These are phyloP conservation scores for Aphidius colemani DNA, from an alignment of 2,888 invertebrate genomes.

Conservation along the genomic window DNA sequence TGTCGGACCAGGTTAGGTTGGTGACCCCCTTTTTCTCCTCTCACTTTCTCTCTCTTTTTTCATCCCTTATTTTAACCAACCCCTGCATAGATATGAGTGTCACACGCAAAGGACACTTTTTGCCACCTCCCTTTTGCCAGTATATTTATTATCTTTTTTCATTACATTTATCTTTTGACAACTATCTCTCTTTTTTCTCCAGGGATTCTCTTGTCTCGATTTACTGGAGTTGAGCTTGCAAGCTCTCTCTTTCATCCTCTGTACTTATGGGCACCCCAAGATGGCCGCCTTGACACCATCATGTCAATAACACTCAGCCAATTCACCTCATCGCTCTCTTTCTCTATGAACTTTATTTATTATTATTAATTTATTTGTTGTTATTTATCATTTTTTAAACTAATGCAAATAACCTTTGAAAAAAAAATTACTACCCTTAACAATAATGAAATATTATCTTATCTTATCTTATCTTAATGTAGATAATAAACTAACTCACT, in stretches of 20 bases:
- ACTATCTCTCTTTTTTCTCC: too few relatives aligned
- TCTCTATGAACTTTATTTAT: conserved; percentile 2
- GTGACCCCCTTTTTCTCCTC: conserved; percentile 28
- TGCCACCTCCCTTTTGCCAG: too few relatives aligned
- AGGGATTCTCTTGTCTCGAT: too few relatives aligned
- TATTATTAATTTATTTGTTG: neutral
- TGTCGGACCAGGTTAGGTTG: conserved; percentile 54
- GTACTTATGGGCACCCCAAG: conserved; percentile 42
- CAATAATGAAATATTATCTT: too few relatives aligned
- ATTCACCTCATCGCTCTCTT: conserved; percentile 22
- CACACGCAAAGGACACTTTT: conserved; percentile 50
- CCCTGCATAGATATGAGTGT: conserved; percentile 44
- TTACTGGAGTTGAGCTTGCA: too few relatives aligned
- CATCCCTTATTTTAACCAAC: neutral
- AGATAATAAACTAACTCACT: too few relatives aligned
- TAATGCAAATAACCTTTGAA: conserved; percentile 3
- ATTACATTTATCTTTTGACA: too few relatives aligned
- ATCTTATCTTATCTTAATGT: too few relatives aligned
- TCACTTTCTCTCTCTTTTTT: conserved; percentile 1
- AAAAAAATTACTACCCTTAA: conserved; percentile 1
- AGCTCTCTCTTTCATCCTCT: conserved; percentile 2
- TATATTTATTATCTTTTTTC: too few relatives aligned
- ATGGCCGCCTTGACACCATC: conserved; percentile 59
- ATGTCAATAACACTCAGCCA: conserved; percentile 59
- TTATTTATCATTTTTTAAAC: neutral